Percentiles rank a stretch among this genome's conserved stretches.
Conservation (phyloP, 2,797 vertebrate genomes). For the Pseudochirops corinnae region DNA sequence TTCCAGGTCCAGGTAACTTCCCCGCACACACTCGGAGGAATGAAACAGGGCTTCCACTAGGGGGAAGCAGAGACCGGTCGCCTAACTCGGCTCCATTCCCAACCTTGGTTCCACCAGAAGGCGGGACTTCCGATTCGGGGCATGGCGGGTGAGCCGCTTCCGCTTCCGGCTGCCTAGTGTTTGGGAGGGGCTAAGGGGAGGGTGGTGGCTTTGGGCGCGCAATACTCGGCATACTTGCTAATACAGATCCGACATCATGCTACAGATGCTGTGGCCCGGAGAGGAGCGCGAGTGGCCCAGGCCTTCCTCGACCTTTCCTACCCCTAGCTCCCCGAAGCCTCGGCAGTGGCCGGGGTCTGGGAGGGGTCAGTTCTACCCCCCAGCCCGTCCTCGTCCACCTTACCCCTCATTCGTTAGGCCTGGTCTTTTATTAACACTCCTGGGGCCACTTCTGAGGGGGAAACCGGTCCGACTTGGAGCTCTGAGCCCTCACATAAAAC, state of each 20-base stretch:
- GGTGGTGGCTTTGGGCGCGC: rapidly evolving
- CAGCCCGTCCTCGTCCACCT: rapidly evolving
- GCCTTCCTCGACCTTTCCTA: background rate
- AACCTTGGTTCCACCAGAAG: background rate
- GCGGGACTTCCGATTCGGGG: background rate
- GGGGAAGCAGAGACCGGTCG: background rate
- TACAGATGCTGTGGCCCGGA: background rate
- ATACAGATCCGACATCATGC: no score
- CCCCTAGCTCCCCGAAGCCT: background rate
- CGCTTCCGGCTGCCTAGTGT: background rate
- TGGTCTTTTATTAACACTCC: background rate
- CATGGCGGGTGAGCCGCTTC: background rate
- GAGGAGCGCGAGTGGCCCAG: background rate
- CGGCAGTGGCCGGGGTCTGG: no score
- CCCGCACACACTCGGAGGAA: background rate
- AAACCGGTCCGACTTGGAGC: background rate
- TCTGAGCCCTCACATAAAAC: no score
- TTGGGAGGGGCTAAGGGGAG: background rate
- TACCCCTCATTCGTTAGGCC: no score
- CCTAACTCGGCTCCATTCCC: background rate
- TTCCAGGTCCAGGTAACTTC: no score
- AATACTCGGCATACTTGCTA: rapidly evolving
- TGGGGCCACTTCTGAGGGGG: rapidly evolving
- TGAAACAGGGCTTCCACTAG: background rate
- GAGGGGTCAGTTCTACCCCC: background rate